Percentiles rank a stretch among this genome's conserved stretches.
Evolutionary conservation across 23 tunicate species (phyloP).

Genomic region (Styela clava): DNA sequence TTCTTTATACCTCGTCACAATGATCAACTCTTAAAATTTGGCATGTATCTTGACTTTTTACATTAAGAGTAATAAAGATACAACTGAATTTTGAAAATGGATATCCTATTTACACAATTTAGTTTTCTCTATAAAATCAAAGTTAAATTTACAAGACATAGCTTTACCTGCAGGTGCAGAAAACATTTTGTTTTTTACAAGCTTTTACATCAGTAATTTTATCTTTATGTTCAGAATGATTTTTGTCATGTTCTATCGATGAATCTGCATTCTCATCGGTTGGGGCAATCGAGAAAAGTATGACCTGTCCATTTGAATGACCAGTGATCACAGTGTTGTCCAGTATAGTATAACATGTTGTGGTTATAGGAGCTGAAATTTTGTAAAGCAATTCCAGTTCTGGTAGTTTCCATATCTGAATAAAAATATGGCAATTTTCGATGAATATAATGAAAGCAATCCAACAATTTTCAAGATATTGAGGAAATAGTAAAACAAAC

Average conservation of each 20-base stretch:
- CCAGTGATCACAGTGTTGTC: slow-evolving; percentile 32
- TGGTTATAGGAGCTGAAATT: not conserved
- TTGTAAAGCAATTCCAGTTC: not conserved
- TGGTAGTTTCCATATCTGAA: slow-evolving; percentile 54
- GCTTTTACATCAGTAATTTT: slow-evolving; percentile 14
- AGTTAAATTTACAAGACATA: no score
- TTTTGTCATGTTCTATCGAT: not conserved
- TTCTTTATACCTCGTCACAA: no score
- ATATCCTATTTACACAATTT: no score
- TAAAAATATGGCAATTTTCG: not conserved
- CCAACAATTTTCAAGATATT: no score
- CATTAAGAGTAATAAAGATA: no score
- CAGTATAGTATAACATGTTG: slow-evolving; percentile 18
- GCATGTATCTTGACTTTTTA: no score
- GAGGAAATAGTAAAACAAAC: no score
- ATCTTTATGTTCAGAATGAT: slow-evolving; percentile 27
- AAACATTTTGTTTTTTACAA: slow-evolving; percentile 15
- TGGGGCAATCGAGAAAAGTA: not conserved
- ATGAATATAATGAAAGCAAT: not conserved
- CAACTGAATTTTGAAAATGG: no score
- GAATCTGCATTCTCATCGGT: not conserved
- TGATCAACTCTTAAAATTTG: no score
- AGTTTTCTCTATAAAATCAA: no score
- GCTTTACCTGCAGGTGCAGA: slow-evolving; percentile 58
- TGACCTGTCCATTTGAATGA: slow-evolving; percentile 33